Base-by-base conservation (phyloP, 2,888 invertebrate genomes). In the Ectropis crepuscularia region DNA sequence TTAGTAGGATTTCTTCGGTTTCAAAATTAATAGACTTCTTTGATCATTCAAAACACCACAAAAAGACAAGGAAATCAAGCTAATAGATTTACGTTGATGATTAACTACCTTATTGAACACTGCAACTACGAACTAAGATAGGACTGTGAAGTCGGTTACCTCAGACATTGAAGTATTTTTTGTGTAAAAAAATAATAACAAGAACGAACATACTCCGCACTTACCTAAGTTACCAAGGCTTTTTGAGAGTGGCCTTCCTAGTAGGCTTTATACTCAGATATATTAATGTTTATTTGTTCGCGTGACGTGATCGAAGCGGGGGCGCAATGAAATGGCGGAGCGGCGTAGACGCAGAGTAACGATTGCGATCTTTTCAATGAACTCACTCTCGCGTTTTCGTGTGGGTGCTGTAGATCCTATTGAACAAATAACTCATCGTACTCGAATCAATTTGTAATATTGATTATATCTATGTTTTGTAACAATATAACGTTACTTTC, bases 251-350 rank as follows among this genome's bases (percentile, higher is more conserved):
- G 64, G 42, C 64, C 64, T 64, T 64, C 59, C 47, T 59, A 59
- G 46, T 59, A 60, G 51, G 55, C 48, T 53, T 63, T 45, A 59
- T 53, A 49, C 45, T 53, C 46, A 37, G 53, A 47, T 11, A 12
- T 43, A 50, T 39, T 66, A 55, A 48, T 79, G 81, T 83, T 79
- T 82, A 60, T 64, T 64, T 64, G 57, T 39, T 36, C 11, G 57
- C 57, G 78, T 88, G 87, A 88, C 85, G 85, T 81, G 84, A 82
- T 82, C 78, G 70, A 69, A 71, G 88, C 83, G 89, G 89, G 86
- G 90, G 89, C 87, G 87, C 82, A 81, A 87, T 80, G 86, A 89
- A 89, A 88, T 87, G 83, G 82, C 79, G 75, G 78, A n/a, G n/a
- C 74, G 45, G 45, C 47, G 47, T 47, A 55, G 76, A 75, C 49